Conservation (phyloP, 1,140 invertebrate species). For the Tenebrio molitor region DNA sequence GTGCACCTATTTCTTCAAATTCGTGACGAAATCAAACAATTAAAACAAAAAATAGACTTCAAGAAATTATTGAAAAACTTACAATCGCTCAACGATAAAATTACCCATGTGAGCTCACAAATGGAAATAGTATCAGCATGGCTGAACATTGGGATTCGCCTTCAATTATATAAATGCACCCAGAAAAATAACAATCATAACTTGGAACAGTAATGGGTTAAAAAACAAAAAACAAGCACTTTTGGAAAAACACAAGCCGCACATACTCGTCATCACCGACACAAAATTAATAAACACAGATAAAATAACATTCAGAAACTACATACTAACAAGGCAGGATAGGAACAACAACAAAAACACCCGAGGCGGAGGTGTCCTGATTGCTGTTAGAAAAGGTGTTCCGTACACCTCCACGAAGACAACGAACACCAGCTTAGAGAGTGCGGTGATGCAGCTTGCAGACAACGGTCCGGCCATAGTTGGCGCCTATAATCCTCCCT, state of each 20-base stretch:
- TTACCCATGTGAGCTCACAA: too few relatives aligned
- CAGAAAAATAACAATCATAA: background rate
- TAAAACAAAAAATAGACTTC: too few relatives aligned
- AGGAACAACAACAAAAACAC: background rate
- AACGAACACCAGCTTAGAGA: background rate
- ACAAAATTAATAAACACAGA: background rate
- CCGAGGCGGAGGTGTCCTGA: slow-evolving; percentile 3
- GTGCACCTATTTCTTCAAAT: too few relatives aligned
- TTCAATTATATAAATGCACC: background rate
- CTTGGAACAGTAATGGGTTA: background rate
- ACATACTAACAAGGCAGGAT: background rate
- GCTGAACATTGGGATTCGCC: background rate
- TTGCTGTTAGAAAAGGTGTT: slow-evolving; percentile 3
- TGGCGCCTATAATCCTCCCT: background rate
- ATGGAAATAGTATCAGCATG: background rate
- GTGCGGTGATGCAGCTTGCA: background rate
- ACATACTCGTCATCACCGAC: background rate
- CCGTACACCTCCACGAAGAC: background rate
- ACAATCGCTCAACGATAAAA: too few relatives aligned
- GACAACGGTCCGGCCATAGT: background rate
- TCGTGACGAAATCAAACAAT: too few relatives aligned
- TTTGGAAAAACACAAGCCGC: background rate
- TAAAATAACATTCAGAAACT: background rate
- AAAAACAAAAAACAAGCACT: background rate
- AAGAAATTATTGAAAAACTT: too few relatives aligned